These are phyloP conservation scores for Xenopus petersii DNA, from an alignment of 2,797 vertebrate species.

Conservation along the genomic window DNA sequence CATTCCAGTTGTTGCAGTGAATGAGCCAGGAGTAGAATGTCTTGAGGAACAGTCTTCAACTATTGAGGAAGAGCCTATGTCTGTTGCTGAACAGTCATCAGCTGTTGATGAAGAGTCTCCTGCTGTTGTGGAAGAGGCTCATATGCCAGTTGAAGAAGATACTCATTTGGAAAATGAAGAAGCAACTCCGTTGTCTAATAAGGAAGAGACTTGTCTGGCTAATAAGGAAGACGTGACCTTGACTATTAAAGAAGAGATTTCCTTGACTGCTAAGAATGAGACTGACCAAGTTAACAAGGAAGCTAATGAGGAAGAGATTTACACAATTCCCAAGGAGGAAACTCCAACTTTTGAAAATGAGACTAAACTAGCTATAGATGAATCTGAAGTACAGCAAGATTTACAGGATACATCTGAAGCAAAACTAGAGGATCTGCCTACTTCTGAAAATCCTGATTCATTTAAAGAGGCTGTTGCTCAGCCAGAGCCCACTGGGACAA, in stretches of 20 bases:
- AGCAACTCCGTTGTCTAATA: too few species aligned
- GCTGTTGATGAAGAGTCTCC: too few species aligned
- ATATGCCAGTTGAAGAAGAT: too few species aligned
- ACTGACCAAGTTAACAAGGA: not conserved
- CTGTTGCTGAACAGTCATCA: not conserved
- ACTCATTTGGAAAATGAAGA: too few species aligned
- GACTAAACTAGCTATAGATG: not conserved
- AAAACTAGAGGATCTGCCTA: not conserved
- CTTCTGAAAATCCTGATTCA: not conserved
- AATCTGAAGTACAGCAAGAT: slow-evolving; percentile 20
- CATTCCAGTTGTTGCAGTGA: not conserved
- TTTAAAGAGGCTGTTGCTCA: not conserved
- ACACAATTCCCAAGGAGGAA: too few species aligned
- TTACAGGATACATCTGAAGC: not conserved
- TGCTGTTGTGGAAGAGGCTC: not conserved
- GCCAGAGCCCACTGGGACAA: too few species aligned
- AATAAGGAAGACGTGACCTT: too few species aligned
- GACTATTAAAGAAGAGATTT: not conserved
- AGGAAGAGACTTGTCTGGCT: too few species aligned
- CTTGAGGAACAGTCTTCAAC: not conserved
- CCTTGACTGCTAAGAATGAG: not conserved
- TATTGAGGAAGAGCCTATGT: not conserved
- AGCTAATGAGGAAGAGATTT: too few species aligned
- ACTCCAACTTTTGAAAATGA: too few species aligned
- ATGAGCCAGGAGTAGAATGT: not conserved